Conservation (phyloP, 2,888 invertebrate species). For the Quadroppia sp. region DNA sequence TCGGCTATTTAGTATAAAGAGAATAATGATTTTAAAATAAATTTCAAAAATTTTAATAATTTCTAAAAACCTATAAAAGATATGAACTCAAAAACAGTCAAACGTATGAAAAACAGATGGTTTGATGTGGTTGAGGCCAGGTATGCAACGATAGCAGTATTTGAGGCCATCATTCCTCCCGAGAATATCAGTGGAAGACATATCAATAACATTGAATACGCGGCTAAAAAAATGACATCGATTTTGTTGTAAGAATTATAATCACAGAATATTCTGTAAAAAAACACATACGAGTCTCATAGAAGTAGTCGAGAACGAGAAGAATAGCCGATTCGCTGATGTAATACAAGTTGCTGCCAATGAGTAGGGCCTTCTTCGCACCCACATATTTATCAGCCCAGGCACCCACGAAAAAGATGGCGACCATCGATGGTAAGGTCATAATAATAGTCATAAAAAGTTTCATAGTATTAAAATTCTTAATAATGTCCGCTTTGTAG, state of each 20-base stretch:
- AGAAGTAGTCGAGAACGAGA: too few species aligned
- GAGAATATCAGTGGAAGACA: neutral
- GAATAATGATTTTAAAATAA: neutral
- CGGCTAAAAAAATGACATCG: too few species aligned
- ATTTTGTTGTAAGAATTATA: too few species aligned
- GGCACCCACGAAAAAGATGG: neutral
- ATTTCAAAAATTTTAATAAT: too few species aligned
- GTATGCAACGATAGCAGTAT: constrained; percentile 32
- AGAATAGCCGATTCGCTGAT: too few species aligned
- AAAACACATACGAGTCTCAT: too few species aligned
- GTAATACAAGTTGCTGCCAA: neutral
- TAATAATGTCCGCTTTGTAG: constrained; percentile 10
- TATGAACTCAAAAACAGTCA: constrained; percentile 24
- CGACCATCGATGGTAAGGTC: neutral
- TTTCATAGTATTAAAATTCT: neutral
- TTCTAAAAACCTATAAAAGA: too few species aligned
- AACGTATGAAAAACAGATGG: constrained; percentile 3
- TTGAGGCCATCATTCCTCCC: constrained; percentile 16
- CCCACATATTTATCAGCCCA: neutral
- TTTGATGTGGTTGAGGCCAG: constrained; percentile 20
- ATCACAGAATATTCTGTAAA: too few species aligned
- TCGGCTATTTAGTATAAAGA: too few species aligned
- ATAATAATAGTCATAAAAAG: neutral
- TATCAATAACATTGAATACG: neutral
- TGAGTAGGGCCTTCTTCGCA: neutral